Base-by-base conservation (phyloP, 2,888 invertebrate species). In the Drosophila testacea region DNA sequence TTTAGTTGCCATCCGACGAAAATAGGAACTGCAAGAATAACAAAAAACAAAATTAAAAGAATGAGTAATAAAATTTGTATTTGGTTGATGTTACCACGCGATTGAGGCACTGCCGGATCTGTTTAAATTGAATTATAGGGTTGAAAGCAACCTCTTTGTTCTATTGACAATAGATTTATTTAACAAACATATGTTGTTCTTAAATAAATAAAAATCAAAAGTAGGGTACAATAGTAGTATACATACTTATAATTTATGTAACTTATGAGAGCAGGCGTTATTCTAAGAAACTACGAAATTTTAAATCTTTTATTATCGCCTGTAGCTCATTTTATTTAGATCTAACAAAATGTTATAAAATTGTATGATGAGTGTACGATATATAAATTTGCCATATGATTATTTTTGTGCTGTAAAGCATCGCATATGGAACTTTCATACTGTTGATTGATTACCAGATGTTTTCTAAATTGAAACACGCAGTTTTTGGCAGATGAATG, bases 51-150 rank as follows among this genome's bases (percentile, higher is more conserved):
- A 64, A 64, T 50, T 13, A 48, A 57, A 54, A 68, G 79, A 87
- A 82, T 87, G 80, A 83, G 80, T 69, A 87, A 83, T 83, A 85
- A 73, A 86, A 79, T 59, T 74, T 77, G 52, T 67, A 60, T 63
- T 69, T 74, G 54, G 74, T 63, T 79, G 80, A 87, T 84, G 64
- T 87, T 83, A 65, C 82, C 85, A 83, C 80, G 82, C 79, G 83
- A 87, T 83, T 72, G 57, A 48, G 54, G 27, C 48, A 13, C 2
- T 27, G 62, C 39, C 34, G 55, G 27, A 66, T 68, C 62, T 44
- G 52, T 28, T 42, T 50, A 16, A 47, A 56, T 41, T 50, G 38
- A 34, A 61, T 51, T 63, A 22, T 52, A 61, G 55, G 46, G 5
- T 13, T 27, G 22, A 22, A 13, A 27, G n/a, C 2, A 44, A 4